Base-by-base conservation (phyloP, 2,888 invertebrate genomes). In the Acrobasis repandana region DNA sequence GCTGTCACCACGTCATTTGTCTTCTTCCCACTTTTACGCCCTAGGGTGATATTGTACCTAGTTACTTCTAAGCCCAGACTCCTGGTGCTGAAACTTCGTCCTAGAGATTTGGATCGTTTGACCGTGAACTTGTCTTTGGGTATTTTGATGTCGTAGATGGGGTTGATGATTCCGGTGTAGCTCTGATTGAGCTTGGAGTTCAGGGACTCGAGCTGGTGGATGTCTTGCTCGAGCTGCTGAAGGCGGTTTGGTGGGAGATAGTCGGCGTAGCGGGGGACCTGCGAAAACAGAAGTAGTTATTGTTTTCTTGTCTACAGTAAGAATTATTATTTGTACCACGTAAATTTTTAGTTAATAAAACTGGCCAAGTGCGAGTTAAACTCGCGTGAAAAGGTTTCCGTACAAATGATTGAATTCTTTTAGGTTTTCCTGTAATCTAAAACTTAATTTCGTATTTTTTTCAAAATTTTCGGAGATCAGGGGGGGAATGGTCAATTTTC, bases 1-100 rank as follows among this genome's bases (percentile, higher is more conserved):
- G 90, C 90, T 0, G 88, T 88, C 10, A 88, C 80, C 16, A 92
- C 90, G 60, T 91, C 92, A 65, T 92, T 92, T 0, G 88, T 89
- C 57, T 70, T 80, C 56, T 73, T 81, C 0, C 88, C 86, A 46
- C 75, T 79, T 16, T 70, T 82, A 0, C 79, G 78, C 0, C 90
- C 88, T 49, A 92, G 52, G 0, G 86, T 88, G n/a, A 90, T 67
- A 52, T 90, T 89, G 52, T 88, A 89, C 69, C 81, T 83, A n/a
- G 78, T 79, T 0, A 83, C 72, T 61, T 90, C 90, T 11, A 87
- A 28, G 1, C 82, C 85, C 47, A 81, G 33, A 47, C 74, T 82
- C 51, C 76, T 83, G 1, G 83, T 73, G 61, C 83, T 90, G 18
- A 86, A 87, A 58, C 82, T 88, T 0, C 90, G 70, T 0, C 89